These are phyloP conservation scores for Heliconius sara DNA, from an alignment of 2,888 invertebrate genomes.

Conservation along the genomic window DNA sequence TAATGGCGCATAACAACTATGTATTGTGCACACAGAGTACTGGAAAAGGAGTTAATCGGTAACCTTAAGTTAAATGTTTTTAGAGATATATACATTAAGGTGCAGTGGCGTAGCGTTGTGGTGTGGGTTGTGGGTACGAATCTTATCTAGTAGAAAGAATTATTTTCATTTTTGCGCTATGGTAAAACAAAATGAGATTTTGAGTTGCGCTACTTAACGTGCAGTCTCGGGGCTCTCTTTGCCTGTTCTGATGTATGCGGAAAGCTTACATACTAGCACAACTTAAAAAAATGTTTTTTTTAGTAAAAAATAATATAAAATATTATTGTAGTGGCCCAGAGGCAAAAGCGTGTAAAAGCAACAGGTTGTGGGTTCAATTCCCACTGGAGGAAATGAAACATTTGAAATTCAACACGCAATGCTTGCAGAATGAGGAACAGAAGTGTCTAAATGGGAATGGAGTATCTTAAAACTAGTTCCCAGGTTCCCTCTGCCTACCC, in stretches of 20 bases:
- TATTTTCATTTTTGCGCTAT: background rate
- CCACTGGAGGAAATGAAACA: background rate
- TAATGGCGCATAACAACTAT: conserved; percentile 56
- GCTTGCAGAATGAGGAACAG: background rate
- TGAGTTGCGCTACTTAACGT: background rate
- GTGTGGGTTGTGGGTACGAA: no score
- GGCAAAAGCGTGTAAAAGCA: background rate
- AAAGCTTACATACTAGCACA: no score
- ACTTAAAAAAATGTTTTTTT: no score
- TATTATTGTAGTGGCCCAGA: background rate
- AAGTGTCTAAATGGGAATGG: background rate
- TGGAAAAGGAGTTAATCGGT: conserved; percentile 56
- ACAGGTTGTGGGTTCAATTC: no score
- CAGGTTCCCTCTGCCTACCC: background rate
- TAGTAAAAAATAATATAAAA: no score
- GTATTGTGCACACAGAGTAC: conserved; percentile 57
- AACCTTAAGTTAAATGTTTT: no score
- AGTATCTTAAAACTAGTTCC: background rate
- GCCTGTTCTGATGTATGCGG: no score
- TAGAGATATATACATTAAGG: no score
- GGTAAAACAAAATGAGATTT: background rate
- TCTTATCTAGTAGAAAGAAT: background rate
- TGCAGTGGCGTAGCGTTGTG: no score
- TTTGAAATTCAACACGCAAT: background rate
- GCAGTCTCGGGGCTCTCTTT: no score